phyloP scores from a whole-genome alignment of 2,888 invertebrate genomes.

The Apamea crenata region DNA sequence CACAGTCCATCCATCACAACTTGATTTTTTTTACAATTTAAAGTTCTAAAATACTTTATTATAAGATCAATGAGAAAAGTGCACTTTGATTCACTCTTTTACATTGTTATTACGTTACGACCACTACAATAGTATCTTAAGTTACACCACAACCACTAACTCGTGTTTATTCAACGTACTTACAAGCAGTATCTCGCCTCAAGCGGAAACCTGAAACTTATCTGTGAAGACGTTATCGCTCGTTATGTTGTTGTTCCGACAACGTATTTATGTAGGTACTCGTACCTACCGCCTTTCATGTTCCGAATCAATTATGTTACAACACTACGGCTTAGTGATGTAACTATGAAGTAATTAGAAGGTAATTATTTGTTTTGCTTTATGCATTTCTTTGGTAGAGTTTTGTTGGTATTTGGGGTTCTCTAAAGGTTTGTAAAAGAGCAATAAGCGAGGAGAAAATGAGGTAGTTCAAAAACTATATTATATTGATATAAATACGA shows the following conservation, averaged over 20 bases:
- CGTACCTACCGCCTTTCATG: slow-evolving; percentile 62
- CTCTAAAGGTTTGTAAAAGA: background rate
- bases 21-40: background rate
- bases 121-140: background rate
- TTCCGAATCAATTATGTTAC: slow-evolving; percentile 63
- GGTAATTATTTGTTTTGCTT: slow-evolving; percentile 7
- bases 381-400: slow-evolving; percentile 4
- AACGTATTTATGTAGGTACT: slow-evolving; percentile 33
- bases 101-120: background rate
- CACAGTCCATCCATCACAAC: too few species aligned
- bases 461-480: background rate
- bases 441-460: background rate
- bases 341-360: slow-evolving; percentile 49
- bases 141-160: slow-evolving; percentile 7
- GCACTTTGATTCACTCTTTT: background rate
- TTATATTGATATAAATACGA: too few species aligned
- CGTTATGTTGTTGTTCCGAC: slow-evolving; percentile 50
- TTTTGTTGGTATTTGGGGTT: slow-evolving; percentile 9
- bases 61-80: background rate
- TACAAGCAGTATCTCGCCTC: slow-evolving; percentile 18
- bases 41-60: background rate
- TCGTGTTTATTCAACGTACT: slow-evolving; percentile 23
- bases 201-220: slow-evolving; percentile 63
- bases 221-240: slow-evolving; percentile 58
- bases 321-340: slow-evolving; percentile 41